Percentiles rank a stretch among this genome's conserved stretches.
Evolutionary conservation across 2,888 invertebrate genomes (phyloP).

Genomic region (Coenonympha arcania): DNA sequence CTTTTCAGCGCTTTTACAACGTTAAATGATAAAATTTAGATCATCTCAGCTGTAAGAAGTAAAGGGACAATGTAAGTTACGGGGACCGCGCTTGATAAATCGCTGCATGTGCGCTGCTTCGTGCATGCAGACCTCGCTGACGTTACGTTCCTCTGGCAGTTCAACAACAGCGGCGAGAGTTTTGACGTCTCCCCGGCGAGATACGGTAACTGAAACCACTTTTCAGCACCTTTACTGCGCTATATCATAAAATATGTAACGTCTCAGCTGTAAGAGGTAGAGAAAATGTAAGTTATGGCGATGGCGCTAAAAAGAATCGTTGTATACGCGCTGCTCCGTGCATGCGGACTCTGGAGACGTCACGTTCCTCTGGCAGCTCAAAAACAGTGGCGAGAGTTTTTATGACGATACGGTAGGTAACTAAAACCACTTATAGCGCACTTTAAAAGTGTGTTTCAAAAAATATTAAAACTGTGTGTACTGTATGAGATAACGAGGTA

Average conservation of each 20-base stretch:
- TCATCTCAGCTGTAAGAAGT: constrained; percentile 79
- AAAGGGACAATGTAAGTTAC: too few species aligned
- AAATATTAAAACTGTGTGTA: too few species aligned
- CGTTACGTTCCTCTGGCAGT: constrained; percentile 90
- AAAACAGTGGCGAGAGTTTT: constrained; percentile 89
- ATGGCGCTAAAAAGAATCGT: too few species aligned
- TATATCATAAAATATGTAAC: neutral
- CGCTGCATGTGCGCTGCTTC: constrained; percentile 84
- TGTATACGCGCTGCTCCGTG: constrained; percentile 86
- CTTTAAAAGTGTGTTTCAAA: too few species aligned
- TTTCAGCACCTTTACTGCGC: neutral
- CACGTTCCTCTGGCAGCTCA: constrained; percentile 91
- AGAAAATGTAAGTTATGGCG: constrained; percentile 84
- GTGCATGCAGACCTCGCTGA: constrained; percentile 90
- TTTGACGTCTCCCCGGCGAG: constrained; percentile 85
- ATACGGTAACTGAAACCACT: constrained; percentile 48
- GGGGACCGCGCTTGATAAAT: constrained; percentile 88
- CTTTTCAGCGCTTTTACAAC: neutral
- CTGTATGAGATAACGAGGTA: too few species aligned
- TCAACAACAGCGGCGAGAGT: constrained; percentile 91
- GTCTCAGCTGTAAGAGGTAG: constrained; percentile 76
- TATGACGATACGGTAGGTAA: too few species aligned
- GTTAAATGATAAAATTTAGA: constrained; percentile 42
- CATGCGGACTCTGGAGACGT: constrained; percentile 90
- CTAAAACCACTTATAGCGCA: too few species aligned